Percentiles rank a stretch among this genome's conserved stretches.
These are phyloP conservation scores for Tinamus major DNA, from an alignment of 2,797 vertebrate genomes.

Conservation along the genomic window DNA sequence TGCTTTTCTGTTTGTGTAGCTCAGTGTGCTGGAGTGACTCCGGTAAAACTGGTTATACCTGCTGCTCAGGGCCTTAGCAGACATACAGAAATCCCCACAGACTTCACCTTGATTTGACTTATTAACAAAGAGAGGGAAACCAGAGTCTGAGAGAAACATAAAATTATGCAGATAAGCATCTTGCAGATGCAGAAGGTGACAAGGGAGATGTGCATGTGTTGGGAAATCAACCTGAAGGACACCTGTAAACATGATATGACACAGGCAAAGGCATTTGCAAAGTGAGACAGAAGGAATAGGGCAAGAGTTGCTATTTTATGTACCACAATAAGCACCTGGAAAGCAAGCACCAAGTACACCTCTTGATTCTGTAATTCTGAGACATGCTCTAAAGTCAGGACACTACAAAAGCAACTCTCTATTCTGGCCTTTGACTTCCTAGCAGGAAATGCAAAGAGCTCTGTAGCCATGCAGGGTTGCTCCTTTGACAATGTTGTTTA, in stretches of 20 bases:
- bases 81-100: neutral
- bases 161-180: slow-evolving; percentile 8
- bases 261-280: neutral
- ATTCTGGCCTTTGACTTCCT: neutral
- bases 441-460: neutral
- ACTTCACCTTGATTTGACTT: neutral
- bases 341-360: neutral
- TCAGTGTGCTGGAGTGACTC: neutral
- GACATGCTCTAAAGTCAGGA: neutral
- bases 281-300: neutral
- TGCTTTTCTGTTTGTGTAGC: neutral
- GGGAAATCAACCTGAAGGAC: neutral
- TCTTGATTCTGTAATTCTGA: neutral
- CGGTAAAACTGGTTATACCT: slow-evolving; percentile 24
- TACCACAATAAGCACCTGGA: neutral
- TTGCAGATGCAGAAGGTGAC: neutral
- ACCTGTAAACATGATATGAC: neutral
- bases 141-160: neutral
- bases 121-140: neutral
- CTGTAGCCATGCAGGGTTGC: neutral
- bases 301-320: neutral
- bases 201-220: neutral
- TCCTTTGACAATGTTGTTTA: neutral
- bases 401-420: neutral
- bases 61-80: neutral